Conservation (phyloP, 2,113 vertebrate species). For the Orientallactaga bullata region DNA sequence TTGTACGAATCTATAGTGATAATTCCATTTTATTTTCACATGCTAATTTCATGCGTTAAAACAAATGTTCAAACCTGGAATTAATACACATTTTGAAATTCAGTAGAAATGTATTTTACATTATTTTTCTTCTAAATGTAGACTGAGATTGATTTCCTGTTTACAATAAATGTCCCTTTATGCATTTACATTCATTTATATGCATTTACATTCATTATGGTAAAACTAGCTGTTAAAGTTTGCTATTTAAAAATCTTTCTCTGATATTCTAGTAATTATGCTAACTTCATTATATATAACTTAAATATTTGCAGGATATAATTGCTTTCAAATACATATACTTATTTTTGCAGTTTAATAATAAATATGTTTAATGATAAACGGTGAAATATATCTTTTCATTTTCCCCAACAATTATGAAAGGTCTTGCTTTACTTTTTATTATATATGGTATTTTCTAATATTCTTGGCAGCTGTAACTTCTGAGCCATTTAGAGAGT, state of each 20-base stretch:
- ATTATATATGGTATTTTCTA: background rate
- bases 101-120: background rate
- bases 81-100: background rate
- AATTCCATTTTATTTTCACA: background rate
- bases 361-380: too few relatives aligned
- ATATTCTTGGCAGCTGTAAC: background rate
- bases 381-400: background rate
- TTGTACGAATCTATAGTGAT: background rate
- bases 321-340: background rate
- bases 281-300: background rate
- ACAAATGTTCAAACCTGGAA: background rate
- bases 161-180: background rate
- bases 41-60: background rate
- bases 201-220: too few relatives aligned
- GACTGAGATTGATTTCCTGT: background rate
- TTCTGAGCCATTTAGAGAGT: background rate
- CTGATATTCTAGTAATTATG: background rate
- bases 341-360: too few relatives aligned
- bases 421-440: background rate
- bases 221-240: background rate
- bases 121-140: background rate
- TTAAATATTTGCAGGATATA: background rate
- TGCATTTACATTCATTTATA: too few relatives aligned
- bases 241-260: background rate
- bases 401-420: background rate